phyloP scores from a whole-genome alignment of 2,888 invertebrate genomes.

The Caenorhabditis zanzibari region DNA sequence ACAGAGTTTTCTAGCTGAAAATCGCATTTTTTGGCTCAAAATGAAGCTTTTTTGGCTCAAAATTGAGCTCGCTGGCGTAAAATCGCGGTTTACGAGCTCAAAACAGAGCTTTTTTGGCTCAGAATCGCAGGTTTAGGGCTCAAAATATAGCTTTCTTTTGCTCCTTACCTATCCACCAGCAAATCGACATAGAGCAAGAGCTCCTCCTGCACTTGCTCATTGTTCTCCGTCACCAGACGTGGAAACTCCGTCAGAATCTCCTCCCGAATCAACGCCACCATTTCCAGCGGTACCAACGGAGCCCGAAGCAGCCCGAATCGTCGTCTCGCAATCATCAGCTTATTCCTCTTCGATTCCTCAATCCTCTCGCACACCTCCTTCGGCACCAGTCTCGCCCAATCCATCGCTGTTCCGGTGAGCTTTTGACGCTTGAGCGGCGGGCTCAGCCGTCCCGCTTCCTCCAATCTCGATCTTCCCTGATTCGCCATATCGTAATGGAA shows the following conservation, averaged over 20 bases:
- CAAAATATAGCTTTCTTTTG: background rate
- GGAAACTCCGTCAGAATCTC: conserved; percentile 31
- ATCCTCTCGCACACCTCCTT: conserved; percentile 37
- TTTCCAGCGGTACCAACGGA: conserved; percentile 61
- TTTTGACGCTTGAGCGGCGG: conserved; percentile 69
- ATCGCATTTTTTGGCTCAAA: no score
- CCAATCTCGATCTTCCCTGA: conserved; percentile 50
- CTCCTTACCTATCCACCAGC: conserved; percentile 11
- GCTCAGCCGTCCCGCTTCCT: conserved; percentile 43
- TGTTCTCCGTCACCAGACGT: conserved; percentile 2
- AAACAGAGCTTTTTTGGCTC: no score
- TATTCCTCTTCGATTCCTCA: conserved; percentile 41
- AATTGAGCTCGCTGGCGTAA: no score
- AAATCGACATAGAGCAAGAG: conserved; percentile 19
- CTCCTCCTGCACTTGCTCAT: conserved; percentile 5
- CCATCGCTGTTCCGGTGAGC: conserved; percentile 20
- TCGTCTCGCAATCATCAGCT: conserved; percentile 53
- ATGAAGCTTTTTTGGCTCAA: no score
- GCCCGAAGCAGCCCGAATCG: conserved; percentile 45
- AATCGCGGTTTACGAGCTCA: no score
- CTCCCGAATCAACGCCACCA: conserved; percentile 50
- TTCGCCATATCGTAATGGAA: conserved; percentile 69
- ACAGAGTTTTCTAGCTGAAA: no score
- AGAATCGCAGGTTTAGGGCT: no score
- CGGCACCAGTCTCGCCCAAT: conserved; percentile 64